These are phyloP conservation scores for Notolepis coatsorum DNA, from an alignment of 2,797 vertebrate genomes.

Conservation along the genomic window DNA sequence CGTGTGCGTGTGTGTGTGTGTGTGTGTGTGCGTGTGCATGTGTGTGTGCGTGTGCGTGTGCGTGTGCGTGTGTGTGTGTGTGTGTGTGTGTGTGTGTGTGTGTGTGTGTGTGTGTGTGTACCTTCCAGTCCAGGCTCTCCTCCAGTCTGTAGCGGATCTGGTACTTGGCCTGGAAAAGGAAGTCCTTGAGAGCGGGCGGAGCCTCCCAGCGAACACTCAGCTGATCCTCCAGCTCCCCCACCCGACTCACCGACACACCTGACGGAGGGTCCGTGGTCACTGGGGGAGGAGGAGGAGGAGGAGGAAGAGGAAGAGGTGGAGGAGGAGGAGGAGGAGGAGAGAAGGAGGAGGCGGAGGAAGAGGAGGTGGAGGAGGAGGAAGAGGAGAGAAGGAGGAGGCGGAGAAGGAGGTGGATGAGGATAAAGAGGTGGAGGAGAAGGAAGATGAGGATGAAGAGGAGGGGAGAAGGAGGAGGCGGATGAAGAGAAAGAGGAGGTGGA, in stretches of 20 bases:
- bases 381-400: no score
- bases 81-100: background rate
- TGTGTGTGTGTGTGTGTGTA: slow-evolving; percentile 41
- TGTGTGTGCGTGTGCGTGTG: background rate
- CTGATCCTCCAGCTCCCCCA: slow-evolving; percentile 89
- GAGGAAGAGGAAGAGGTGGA: no score
- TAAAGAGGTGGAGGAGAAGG: no score
- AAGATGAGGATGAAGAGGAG: no score
- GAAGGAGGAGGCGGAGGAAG: no score
- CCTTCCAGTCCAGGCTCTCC: slow-evolving; percentile 91
- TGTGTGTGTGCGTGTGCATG: slow-evolving; percentile 7
- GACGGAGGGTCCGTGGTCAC: slow-evolving; percentile 88
- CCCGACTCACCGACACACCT: slow-evolving; percentile 86
- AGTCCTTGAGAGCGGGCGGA: slow-evolving; percentile 87
- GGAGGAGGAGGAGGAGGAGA: no score
- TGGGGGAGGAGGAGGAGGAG: slow-evolving; percentile 39
- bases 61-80: slow-evolving; percentile 8
- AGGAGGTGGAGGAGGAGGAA: no score
- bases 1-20: background rate
- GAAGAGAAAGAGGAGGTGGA: no score
- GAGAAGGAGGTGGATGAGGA: no score
- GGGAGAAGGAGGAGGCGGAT: no score
- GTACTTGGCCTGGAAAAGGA: slow-evolving; percentile 91
- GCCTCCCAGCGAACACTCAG: slow-evolving; percentile 89
- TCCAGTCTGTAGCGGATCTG: slow-evolving; percentile 91